These are phyloP conservation scores for Diadromus collaris DNA, from an alignment of 2,888 invertebrate species.

Conservation along the genomic window DNA sequence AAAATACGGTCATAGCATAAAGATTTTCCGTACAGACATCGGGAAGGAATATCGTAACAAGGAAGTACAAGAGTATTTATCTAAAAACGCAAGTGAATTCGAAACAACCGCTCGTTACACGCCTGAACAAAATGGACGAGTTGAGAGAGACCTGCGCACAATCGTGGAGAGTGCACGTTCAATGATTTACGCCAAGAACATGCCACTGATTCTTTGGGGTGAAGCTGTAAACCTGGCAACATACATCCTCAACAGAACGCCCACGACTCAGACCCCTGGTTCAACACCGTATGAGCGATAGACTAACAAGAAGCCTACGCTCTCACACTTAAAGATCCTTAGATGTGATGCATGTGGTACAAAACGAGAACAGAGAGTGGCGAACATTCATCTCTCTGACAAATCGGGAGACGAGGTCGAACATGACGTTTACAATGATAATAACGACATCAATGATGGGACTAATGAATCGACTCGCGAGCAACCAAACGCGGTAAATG, in stretches of 20 bases:
- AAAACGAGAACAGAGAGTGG: no score
- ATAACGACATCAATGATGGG: no score
- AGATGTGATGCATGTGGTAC: conserved; percentile 36
- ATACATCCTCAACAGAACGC: conserved; percentile 72
- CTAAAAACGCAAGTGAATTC: conserved; percentile 17
- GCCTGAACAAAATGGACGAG: conserved; percentile 27
- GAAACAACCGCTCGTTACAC: conserved; percentile 38
- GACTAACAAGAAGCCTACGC: conserved; percentile 1
- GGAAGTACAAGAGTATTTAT: conserved; percentile 17
- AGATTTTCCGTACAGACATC: conserved; percentile 22
- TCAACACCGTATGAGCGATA: conserved; percentile 2
- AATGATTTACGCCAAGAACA: neutral
- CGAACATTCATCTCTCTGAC: conserved; percentile 51
- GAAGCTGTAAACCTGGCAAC: conserved; percentile 74
- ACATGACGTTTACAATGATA: no score
- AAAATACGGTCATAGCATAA: conserved; percentile 15
- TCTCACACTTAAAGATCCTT: neutral
- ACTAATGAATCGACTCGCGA: no score
- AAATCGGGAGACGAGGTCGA: neutral
- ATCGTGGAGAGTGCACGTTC: neutral
- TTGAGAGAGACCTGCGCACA: neutral
- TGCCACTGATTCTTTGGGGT: conserved; percentile 68
- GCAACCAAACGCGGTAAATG: no score
- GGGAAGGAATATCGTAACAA: conserved; percentile 29
- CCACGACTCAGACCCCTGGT: conserved; percentile 27